Evolutionary conservation across 2,797 vertebrate species (phyloP).

Genomic region (Sebastes minor): DNA sequence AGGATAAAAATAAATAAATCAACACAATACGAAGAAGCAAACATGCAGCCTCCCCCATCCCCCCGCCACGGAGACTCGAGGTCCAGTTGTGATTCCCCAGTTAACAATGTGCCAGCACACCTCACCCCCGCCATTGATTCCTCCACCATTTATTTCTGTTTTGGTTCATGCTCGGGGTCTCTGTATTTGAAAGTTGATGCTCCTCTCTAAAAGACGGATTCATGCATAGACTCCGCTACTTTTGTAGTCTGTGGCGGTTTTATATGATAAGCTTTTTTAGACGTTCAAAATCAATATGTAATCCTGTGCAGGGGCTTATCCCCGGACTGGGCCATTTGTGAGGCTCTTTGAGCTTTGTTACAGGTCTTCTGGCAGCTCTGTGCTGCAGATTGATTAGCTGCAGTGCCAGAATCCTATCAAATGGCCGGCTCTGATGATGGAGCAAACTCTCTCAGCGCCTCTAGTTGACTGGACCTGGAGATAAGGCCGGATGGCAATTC

Average conservation of each 20-base stretch:
- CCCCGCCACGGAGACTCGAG: background rate
- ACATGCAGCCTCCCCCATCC: background rate
- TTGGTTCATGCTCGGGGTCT: constrained; percentile 76
- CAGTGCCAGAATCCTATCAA: constrained; percentile 93
- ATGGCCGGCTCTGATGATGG: constrained; percentile 91
- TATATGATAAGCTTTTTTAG: constrained; percentile 94
- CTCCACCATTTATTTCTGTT: constrained; percentile 63
- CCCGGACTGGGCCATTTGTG: constrained; percentile 93
- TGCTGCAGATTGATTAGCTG: constrained; percentile 94
- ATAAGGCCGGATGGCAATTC: constrained; percentile 89
- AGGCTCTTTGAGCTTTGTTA: constrained; percentile 97
- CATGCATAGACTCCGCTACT: constrained; percentile 91
- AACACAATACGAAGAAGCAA: constrained; percentile 3
- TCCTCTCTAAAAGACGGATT: constrained; percentile 86
- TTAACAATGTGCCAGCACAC: constrained; percentile 62
- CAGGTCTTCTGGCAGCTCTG: constrained; percentile 88
- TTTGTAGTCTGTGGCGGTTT: constrained; percentile 87
- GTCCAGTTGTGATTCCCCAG: constrained; percentile 15
- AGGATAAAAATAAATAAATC: background rate
- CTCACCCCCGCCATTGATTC: constrained; percentile 85
- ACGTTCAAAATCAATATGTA: constrained; percentile 98
- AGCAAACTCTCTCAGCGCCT: constrained; percentile 88
- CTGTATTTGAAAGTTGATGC: constrained; percentile 89
- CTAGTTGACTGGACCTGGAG: constrained; percentile 93
- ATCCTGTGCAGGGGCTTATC: constrained; percentile 98